Evolutionary conservation across 2,888 invertebrate genomes (phyloP), one percentile per base, ranked within the genome.

Genomic region (Diadegma fenestrale): DNA sequence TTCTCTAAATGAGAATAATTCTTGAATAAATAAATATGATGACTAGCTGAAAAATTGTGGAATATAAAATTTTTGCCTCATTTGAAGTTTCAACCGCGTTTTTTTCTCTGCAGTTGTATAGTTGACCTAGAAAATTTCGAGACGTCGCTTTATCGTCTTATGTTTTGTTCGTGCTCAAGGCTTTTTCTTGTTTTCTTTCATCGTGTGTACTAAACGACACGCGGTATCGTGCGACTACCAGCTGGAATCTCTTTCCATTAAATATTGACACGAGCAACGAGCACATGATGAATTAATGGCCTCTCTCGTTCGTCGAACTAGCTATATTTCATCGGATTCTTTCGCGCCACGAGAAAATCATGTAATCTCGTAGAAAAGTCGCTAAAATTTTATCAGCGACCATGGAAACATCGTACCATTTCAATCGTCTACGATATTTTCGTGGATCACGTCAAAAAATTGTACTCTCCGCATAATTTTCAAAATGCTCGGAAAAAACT

Each of bases 181-280:
- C 19, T 48, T 76, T 76, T 64, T 51, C 45, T 12, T 76, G 17
- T 76, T 14, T 26, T 69, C 30, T 19, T 41, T 26, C 30, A 22
- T 17, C 14, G 19, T 41, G 43, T 64, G 43, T 22, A 37, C 45
- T 51, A 33, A 64, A 48, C 30, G 73, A 69, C 69, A 71, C 41
- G 64, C 33, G 54, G 63, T 30, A n/a, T 14, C 17, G 17, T 19
- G 37, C 37, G 54, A 14, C 58, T 61, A 41, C 19, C 37, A 17
- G 63, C 51, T 66, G 3, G 37, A 75, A 61, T 58, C 72, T 76
- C 63, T 33, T 45, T 22, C 26, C 33, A 43, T 45, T 30, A 76
- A 84, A 68, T 84, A 84, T 78, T 78, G 68, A 69, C 78, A 30
- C 61, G 54, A 3, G 58, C 41, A 64, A 61, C 45, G 33, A 69